Base-by-base conservation (phyloP, 2,888 invertebrate species). In the Drosophila incognita region DNA sequence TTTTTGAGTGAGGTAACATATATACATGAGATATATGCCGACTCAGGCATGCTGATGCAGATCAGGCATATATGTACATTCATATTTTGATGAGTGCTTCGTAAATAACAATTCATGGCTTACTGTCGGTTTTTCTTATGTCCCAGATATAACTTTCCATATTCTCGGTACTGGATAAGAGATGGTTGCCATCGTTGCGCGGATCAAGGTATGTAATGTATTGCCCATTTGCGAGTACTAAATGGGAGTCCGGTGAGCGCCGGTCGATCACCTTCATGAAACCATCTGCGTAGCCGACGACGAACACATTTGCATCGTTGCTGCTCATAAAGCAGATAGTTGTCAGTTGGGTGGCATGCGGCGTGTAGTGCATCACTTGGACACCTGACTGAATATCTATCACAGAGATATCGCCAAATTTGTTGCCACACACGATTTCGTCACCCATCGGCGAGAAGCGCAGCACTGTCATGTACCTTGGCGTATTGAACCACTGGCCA, bases 341-440 rank as follows among this genome's bases (percentile, higher is more conserved):
- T 0, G 1, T 4, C 1, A 10, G 4, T 10, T 0, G 0, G 18
- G 18, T 0, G 18, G 0, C 0, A 8, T 8, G 8, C 1, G 1
- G 0, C 0, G 3, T 18, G 18, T 0, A 0, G 0, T 4, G 18
- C 0, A 0, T 18, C 0, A 0, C 0, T 38, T 18, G 2, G 4
- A 4, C 10, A 0, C 2, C 4, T 40, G 40, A 4, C 4, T n/a
- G 2, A n/a, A 40, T 0, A n/a, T 40, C n/a, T 11, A 4, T 2
- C 2, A 11, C 2, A 40, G 0, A 2, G 10, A 40, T 10, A 11
- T 0, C 1, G n/a, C 4, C 4, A 10, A 0, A 1, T n/a, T 0
- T 0, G 10, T 0, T 10, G 10, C n/a, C 40, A 40, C 40, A n/a
- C 4, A 40, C 1, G 40, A 40, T 2, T 0, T 2, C 0, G n/a